Conservation (phyloP, 2,113 vertebrate species). For the Podiceps cristatus region DNA sequence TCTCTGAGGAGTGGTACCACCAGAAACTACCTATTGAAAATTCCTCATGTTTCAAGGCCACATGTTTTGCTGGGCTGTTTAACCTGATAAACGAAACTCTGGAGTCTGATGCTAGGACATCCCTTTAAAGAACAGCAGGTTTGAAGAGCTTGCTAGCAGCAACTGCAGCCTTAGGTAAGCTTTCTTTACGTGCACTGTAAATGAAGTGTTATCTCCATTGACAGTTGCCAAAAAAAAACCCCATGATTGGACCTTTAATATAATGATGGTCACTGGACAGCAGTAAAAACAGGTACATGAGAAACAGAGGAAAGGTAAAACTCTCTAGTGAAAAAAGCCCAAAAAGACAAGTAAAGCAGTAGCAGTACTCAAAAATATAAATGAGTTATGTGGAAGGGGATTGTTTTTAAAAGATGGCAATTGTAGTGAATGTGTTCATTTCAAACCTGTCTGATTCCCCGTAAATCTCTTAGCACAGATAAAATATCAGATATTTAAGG, state of each 20-base stretch:
- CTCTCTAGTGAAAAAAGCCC: neutral
- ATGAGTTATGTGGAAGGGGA: neutral
- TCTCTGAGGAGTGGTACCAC: neutral
- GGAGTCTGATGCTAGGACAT: neutral
- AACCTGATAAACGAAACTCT: neutral
- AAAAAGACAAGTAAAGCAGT: neutral
- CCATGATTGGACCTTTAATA: neutral
- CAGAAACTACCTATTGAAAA: neutral
- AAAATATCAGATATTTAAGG: neutral
- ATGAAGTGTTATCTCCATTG: neutral
- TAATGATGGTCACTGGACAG: neutral
- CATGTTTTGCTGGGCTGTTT: neutral
- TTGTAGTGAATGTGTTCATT: neutral
- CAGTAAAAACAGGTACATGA: neutral
- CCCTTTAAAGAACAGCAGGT: rapidly evolving
- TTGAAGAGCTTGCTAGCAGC: neutral
- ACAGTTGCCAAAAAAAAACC: neutral
- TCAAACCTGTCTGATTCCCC: neutral
- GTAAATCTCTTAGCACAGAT: neutral
- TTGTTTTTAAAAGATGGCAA: neutral
- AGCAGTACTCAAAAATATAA: neutral
- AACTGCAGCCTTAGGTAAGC: neutral
- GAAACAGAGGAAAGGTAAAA: neutral
- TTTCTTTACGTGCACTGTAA: rapidly evolving
- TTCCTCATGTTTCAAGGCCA: neutral